Percentiles rank a stretch among this genome's conserved stretches.
These are phyloP conservation scores for Eurosta solidaginis DNA, from an alignment of 1,140 invertebrate species.

Conservation along the genomic window DNA sequence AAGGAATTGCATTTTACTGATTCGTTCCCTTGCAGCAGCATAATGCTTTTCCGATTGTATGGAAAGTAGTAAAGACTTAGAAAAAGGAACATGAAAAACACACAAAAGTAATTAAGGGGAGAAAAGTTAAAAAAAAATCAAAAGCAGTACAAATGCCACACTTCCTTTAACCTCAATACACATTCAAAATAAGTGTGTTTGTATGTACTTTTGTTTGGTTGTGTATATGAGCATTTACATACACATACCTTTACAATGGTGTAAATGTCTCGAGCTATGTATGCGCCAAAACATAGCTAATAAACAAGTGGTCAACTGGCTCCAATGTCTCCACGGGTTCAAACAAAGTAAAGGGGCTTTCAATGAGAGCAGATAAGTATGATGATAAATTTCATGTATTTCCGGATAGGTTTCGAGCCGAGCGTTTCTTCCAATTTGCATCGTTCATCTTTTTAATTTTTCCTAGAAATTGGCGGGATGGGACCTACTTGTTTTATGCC, in stretches of 20 bases:
- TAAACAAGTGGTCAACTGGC: conserved; percentile 16
- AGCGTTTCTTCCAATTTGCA: too few relatives aligned
- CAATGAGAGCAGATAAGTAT: too few relatives aligned
- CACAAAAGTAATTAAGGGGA: not conserved
- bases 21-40: too few relatives aligned
- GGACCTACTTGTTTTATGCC: too few relatives aligned
- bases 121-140: conserved; percentile 1
- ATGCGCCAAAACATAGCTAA: not conserved
- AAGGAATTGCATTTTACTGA: too few relatives aligned
- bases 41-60: too few relatives aligned
- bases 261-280: not conserved
- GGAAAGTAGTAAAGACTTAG: not conserved
- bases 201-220: not conserved
- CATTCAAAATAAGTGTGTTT: not conserved
- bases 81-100: not conserved
- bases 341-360: too few relatives aligned
- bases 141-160: conserved; percentile 31
- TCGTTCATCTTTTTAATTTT: too few relatives aligned
- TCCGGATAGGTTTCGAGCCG: too few relatives aligned
- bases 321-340: not conserved
- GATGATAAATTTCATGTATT: too few relatives aligned
- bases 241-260: not conserved
- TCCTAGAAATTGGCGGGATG: too few relatives aligned
- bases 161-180: conserved; percentile 60
- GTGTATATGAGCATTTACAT: not conserved